Evolutionary conservation across 1,140 invertebrate genomes (phyloP).

Genomic region (Hirudo medicinalis): DNA sequence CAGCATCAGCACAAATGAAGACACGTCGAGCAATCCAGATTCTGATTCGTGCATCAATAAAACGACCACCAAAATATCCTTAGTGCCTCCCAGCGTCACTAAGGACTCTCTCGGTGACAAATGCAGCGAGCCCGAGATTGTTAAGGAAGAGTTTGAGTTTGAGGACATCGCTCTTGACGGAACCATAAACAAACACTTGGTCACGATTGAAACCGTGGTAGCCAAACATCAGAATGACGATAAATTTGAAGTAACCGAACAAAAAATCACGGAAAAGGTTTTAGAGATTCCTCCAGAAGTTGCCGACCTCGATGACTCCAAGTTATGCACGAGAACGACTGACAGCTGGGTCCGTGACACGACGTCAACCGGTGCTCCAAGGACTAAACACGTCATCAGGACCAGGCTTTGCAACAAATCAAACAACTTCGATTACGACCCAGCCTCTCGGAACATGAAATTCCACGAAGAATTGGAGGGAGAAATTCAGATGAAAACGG

Average conservation of each 20-base stretch:
- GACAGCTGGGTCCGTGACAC: not conserved
- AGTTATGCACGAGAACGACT: not conserved
- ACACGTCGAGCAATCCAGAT: no score
- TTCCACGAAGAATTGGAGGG: conserved; percentile 6
- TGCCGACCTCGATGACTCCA: not conserved
- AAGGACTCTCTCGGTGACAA: no score
- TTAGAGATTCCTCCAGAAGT: not conserved
- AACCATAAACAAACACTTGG: not conserved
- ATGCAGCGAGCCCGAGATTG: no score
- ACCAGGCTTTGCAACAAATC: not conserved
- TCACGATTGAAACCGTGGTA: not conserved
- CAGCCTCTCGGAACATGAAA: not conserved
- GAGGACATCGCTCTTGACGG: conserved; percentile 1
- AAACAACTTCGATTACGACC: not conserved
- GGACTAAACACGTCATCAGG: not conserved
- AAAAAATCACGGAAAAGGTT: conserved; percentile 7
- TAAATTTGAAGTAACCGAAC: not conserved
- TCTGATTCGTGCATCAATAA: no score
- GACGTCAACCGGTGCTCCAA: not conserved
- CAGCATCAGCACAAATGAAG: not conserved
- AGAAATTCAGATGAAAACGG: not conserved
- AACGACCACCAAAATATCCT: no score
- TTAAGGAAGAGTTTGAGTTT: not conserved
- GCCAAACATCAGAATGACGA: not conserved
- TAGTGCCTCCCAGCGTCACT: no score